phyloP scores from a whole-genome alignment of 1,140 invertebrate species.

The Halotydeus destructor region DNA sequence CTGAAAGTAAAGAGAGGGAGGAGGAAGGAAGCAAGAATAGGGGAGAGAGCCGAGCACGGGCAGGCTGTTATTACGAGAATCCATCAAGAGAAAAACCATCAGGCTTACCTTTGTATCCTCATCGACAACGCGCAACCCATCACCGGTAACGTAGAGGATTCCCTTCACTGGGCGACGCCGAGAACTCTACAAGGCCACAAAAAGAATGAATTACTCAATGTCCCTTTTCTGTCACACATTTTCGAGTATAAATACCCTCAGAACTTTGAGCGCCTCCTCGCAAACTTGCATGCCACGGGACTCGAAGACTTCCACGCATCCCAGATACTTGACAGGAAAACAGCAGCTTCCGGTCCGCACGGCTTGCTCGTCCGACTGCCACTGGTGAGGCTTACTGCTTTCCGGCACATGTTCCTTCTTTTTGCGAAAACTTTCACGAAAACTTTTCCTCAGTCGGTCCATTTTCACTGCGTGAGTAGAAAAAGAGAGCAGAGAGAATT shows the following conservation, averaged over 20 bases:
- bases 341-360: conserved; percentile 85
- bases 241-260: conserved; percentile 42
- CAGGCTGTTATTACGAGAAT: neutral
- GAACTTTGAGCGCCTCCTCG: conserved; percentile 88
- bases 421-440: conserved; percentile 72
- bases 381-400: conserved; percentile 84
- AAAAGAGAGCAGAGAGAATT: too few species aligned
- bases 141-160: conserved; percentile 84
- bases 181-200: conserved; percentile 45
- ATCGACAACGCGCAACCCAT: conserved; percentile 89
- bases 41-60: neutral
- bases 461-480: too few species aligned
- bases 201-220: conserved; percentile 4
- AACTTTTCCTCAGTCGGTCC: conserved; percentile 71
- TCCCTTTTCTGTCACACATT: neutral
- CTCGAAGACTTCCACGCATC: conserved; percentile 96
- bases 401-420: conserved; percentile 51
- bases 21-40: neutral
- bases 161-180: conserved; percentile 63
- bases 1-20: conserved; percentile 20
- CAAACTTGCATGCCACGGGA: conserved; percentile 98
- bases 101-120: conserved; percentile 69
- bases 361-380: conserved; percentile 91
- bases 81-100: conserved; percentile 4
- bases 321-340: conserved; percentile 95